phyloP scores from a whole-genome alignment of 2,797 vertebrate genomes.

The Megalops cyprinoides region DNA sequence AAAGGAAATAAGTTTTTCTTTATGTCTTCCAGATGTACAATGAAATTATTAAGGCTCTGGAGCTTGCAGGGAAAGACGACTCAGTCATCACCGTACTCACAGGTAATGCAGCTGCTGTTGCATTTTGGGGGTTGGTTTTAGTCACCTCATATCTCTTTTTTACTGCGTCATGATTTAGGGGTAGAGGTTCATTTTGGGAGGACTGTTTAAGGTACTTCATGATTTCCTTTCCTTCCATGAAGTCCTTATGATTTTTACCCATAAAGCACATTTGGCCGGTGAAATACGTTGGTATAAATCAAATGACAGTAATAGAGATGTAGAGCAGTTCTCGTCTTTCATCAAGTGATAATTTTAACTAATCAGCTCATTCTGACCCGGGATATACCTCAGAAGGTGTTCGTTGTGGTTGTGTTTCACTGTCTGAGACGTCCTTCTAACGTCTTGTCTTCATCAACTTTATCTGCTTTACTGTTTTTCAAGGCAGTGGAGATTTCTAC shows the following conservation, averaged over 20 bases:
- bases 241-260: not conserved
- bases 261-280: not conserved
- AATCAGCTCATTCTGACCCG: not conserved
- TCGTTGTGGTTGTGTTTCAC: not conserved
- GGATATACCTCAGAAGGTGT: too few species aligned
- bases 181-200: not conserved
- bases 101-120: constrained; percentile 65
- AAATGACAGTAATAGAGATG: not conserved
- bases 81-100: constrained; percentile 85
- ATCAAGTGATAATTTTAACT: not conserved
- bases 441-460: not conserved
- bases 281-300: not conserved
- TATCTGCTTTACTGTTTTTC: constrained; percentile 14
- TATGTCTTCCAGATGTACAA: constrained; percentile 81
- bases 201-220: not conserved
- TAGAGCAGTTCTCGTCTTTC: not conserved
- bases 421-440: too few species aligned
- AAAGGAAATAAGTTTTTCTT: not conserved
- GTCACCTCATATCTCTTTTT: not conserved
- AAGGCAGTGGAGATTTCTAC: constrained; percentile 89
- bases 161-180: not conserved
- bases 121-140: not conserved
- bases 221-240: not conserved
- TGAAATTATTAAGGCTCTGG: constrained; percentile 82
- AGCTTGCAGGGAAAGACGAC: constrained; percentile 80